Base-by-base conservation (phyloP, 2,888 invertebrate genomes). In the Drosophila infuscata region DNA sequence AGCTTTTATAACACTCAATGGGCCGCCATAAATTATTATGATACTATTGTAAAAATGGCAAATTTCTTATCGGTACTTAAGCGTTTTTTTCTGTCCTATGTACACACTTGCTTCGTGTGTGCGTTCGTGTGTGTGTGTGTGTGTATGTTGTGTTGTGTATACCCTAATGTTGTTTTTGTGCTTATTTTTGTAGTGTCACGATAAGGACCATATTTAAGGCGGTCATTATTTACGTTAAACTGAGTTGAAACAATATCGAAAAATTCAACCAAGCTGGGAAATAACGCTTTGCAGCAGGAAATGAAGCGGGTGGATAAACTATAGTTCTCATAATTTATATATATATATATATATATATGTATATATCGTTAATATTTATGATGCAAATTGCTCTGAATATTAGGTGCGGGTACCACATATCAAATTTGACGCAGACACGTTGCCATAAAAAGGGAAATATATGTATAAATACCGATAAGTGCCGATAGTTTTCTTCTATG, bases 1-100 rank as follows among this genome's bases (percentile, higher is more conserved):
- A 86, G 91, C 83, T 91, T 92, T 92, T 92, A 91, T 88, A 84
- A 82, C 81, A 84, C 87, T 83, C 89, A 91, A 91, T 91, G 85
- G 91, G 74, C 79, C 60, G 79, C 80, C 85, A 91, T 92, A 92
- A 91, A 91, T 90, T 92, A 91, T 91, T 84, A 85, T 83, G 91
- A 92, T 91, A 92, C 83, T 85, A 83, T 83, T 87, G 85, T 89
- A 83, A 88, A 91, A 88, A 83, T 90, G 86, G 86, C 91, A 91
- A 88, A 91, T 86, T 91, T 80, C 91, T 88, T 88, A 91, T 91
- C 90, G 91, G 80, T 77, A 89, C 88, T 89, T 88, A 90, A 88
- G 80, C 73, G 72, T 67, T 81, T 77, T 82, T 83, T 73, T 68
- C 78, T 83, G 58, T 76, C 66, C 82, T 62, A 60, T 58, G 58